Evolutionary conservation across 2,113 vertebrate genomes (phyloP), one percentile per base, ranked within the genome.

Genomic region (Catagonus wagneri): DNA sequence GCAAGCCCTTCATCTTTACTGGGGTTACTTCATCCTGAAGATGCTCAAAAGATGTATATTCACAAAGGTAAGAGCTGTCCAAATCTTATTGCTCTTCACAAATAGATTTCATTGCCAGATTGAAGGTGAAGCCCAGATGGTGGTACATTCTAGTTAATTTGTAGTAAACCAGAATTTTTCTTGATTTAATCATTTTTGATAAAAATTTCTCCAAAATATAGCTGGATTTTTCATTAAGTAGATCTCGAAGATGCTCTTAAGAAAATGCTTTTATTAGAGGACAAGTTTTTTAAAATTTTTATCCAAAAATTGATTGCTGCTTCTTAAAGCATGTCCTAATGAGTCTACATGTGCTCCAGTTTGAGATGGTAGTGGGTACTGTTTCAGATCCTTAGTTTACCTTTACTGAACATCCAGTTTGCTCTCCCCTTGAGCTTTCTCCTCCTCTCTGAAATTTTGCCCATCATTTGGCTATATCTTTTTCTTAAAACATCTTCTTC

Each of bases 1-100:
- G 4, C 99, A 99, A 95, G 96, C 98, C 78, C 99, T 99, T 56
- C 99, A 99, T 94, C 76, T 99, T 7, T 99, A 99, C 98, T 99
- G 99, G 99, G 99, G 99, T 7, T 99, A 99, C 89, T 98, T 99
- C 78, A 99, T 99, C 93, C 97, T 99, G 74, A 96, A 98, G 97
- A 99, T 99, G 99, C 95, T 99, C 98, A 98, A 96, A 92, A 99
- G 99, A 93, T 99, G 99, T 34, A 50, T 99, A 79, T 99, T 98
- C 95, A 97, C 97, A 76, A 99, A 98, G 91, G 99, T 99, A 98
- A 99, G 99, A 20, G 32, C 32, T 20, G 3, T 1, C 6, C 20
- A 12, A 23, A 10, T 29, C 34, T 32, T 12, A 3, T 1, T 54
- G 11, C 8, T 81, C 74, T 69, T 27, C 60, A 22, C 10, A 34